These are phyloP conservation scores for Amblyopsis rosae DNA, from an alignment of 2,113 vertebrate genomes.

Conservation along the genomic window DNA sequence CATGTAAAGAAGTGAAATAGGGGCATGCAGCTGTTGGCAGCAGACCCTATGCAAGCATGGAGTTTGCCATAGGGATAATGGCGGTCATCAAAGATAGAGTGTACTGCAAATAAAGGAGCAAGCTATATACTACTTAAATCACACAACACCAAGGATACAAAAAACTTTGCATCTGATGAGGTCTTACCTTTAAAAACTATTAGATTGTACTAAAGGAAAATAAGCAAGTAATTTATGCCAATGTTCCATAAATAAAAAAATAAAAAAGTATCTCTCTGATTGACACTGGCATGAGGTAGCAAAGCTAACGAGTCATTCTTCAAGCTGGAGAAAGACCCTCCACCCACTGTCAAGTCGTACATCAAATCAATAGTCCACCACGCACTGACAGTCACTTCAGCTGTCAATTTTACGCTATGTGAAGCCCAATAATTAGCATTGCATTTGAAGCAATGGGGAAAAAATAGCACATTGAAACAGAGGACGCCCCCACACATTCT, in stretches of 20 bases:
- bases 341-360: constrained; percentile 83
- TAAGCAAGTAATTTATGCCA: constrained; percentile 25
- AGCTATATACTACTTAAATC: constrained; percentile 5
- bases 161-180: constrained; percentile 14
- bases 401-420: constrained; percentile 84
- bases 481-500: constrained; percentile 27
- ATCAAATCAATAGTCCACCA: constrained; percentile 78
- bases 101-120: constrained; percentile 25
- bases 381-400: constrained; percentile 82
- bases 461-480: constrained; percentile 23
- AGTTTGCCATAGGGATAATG: constrained; percentile 61
- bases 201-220: neutral
- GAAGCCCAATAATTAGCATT: constrained; percentile 89
- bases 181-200: constrained; percentile 1
- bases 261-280: constrained; percentile 48
- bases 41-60: constrained; percentile 55
- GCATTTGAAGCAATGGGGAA: constrained; percentile 62
- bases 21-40: constrained; percentile 60
- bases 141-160: neutral
- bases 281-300: constrained; percentile 60
- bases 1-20: constrained; percentile 47
- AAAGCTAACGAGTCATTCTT: constrained; percentile 51
- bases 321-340: constrained; percentile 58
- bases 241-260: neutral
- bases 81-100: constrained; percentile 46